These are phyloP conservation scores for Asobara japonica DNA, from an alignment of 1,140 invertebrate species.

Conservation along the genomic window DNA sequence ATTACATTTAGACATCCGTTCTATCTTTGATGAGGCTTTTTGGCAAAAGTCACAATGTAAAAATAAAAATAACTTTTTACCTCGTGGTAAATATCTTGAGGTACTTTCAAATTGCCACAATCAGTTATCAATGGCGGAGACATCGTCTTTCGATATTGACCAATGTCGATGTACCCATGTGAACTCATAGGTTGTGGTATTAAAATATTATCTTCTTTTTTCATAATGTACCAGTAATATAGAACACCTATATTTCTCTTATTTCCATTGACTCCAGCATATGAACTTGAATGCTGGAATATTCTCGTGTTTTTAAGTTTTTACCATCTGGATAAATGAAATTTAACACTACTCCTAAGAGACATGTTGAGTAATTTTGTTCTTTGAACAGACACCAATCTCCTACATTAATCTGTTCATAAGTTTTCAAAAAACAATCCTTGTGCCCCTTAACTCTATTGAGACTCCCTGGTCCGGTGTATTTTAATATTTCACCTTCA, in stretches of 20 bases:
- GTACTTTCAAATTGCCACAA: not conserved
- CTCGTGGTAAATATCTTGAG: not conserved
- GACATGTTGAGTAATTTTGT: slow-evolving; percentile 9
- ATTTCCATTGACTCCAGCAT: not conserved
- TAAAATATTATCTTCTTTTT: not conserved
- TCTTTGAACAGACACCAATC: slow-evolving; percentile 22
- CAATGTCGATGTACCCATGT: not conserved
- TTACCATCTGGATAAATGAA: slow-evolving; percentile 13
- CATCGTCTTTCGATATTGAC: not conserved
- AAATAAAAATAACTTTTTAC: not conserved
- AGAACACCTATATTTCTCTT: not conserved
- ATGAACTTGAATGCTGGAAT: not conserved
- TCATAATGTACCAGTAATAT: not conserved
- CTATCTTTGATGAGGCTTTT: too few species aligned
- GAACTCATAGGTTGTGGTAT: not conserved
- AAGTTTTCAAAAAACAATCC: too few species aligned
- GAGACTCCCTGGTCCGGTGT: too few species aligned
- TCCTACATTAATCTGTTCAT: slow-evolving; percentile 21
- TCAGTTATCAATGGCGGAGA: not conserved
- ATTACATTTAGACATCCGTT: too few species aligned
- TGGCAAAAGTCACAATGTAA: too few species aligned
- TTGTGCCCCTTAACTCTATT: too few species aligned
- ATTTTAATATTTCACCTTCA: too few species aligned
- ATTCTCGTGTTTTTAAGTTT: slow-evolving; percentile 13
- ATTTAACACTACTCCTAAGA: slow-evolving; percentile 14